Conservation (phyloP, 2,113 vertebrate genomes). For the Rhadina sibilatrix region DNA sequence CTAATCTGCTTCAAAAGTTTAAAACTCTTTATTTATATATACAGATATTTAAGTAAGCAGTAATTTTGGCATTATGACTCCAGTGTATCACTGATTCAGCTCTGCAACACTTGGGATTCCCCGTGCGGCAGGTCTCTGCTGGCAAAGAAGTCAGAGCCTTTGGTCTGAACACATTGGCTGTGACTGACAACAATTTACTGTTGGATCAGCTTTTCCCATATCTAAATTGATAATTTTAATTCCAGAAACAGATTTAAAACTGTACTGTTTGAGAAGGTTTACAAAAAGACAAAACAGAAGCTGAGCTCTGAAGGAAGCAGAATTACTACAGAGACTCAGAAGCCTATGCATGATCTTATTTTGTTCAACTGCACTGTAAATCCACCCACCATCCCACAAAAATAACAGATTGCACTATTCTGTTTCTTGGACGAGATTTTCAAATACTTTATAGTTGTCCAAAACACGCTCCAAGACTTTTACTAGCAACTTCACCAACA, state of each 20-base stretch:
- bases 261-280: background rate
- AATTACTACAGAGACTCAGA: conserved; percentile 35
- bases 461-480: background rate
- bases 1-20: background rate
- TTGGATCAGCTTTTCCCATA: background rate
- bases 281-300: background rate
- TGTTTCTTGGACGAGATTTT: conserved; percentile 36
- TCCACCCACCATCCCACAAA: conserved; percentile 33
- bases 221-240: background rate
- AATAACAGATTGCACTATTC: conserved; percentile 48
- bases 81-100: background rate
- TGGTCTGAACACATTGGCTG: background rate
- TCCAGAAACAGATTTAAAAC: background rate
- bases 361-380: conserved; percentile 27
- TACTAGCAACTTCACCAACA: conserved; percentile 1
- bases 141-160: background rate
- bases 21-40: background rate
- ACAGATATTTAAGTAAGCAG: background rate
- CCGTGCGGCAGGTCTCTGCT: background rate
- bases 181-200: background rate
- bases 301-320: conserved; percentile 10
- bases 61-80: background rate
- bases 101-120: background rate
- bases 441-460: conserved; percentile 14
- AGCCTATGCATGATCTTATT: conserved; percentile 1